Conservation (phyloP, 2,797 vertebrate species). For the Sarcoramphus papa region DNA sequence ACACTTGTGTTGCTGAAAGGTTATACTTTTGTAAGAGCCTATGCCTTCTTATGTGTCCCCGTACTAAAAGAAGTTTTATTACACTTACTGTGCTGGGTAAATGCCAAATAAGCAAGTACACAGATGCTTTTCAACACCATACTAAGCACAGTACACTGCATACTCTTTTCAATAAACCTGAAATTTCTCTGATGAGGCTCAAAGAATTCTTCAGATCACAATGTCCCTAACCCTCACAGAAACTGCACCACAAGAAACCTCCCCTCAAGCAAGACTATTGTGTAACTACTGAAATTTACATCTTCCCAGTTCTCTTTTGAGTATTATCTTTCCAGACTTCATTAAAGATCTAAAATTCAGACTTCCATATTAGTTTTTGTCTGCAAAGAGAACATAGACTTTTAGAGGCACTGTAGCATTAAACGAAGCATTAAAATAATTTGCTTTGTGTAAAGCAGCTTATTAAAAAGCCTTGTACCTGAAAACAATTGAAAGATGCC, state of each 20-base stretch:
- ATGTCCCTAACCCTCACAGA: not conserved
- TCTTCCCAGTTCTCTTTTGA: not conserved
- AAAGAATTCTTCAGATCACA: not conserved
- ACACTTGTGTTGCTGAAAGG: not conserved
- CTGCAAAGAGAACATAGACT: not conserved
- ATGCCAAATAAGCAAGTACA: not conserved
- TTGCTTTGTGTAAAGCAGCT: not conserved
- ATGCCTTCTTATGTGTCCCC: not conserved
- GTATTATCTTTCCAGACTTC: not conserved
- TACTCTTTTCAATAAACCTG: not conserved
- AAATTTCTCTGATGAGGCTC: not conserved
- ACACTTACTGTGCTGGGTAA: not conserved
- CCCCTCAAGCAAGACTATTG: not conserved
- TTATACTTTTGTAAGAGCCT: not conserved
- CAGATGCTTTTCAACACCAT: not conserved
- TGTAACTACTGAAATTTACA: not conserved
- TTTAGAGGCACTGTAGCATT: not conserved
- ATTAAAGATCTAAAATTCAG: not conserved
- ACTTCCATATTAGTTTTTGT: not conserved
- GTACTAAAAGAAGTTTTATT: not conserved
- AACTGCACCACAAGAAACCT: not conserved
- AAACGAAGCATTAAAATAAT: not conserved
- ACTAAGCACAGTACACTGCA: not conserved
- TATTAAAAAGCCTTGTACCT: not conserved
- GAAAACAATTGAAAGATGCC: slow-evolving; percentile 49